phyloP scores from a whole-genome alignment of 2,888 invertebrate species.

The Cancer borealis region DNA sequence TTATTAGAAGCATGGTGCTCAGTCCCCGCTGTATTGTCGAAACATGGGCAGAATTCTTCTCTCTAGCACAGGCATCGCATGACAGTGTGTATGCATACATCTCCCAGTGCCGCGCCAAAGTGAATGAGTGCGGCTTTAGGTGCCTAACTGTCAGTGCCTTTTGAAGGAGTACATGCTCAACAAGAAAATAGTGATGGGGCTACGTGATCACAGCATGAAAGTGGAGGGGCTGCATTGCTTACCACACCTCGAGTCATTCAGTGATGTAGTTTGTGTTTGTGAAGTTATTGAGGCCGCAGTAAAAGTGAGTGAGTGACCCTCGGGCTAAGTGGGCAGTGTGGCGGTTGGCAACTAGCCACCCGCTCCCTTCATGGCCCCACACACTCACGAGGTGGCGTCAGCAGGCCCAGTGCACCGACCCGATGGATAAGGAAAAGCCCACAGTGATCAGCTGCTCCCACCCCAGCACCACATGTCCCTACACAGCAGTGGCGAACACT shows the following conservation, averaged over 20 bases:
- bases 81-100: too few species aligned
- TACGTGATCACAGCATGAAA: too few species aligned
- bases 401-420: not conserved
- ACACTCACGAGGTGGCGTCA: constrained; percentile 9
- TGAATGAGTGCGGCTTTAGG: too few species aligned
- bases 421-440: too few species aligned
- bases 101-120: too few species aligned
- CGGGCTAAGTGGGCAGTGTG: not conserved
- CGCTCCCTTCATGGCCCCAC: not conserved
- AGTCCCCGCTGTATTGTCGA: too few species aligned
- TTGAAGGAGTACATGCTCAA: constrained; percentile 20
- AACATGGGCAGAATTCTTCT: too few species aligned
- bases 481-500: not conserved
- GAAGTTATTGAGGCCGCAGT: constrained; percentile 23
- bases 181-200: constrained; percentile 37
- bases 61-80: too few species aligned
- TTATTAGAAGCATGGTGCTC: too few species aligned
- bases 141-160: too few species aligned
- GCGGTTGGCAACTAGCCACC: not conserved
- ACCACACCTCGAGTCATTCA: constrained; percentile 23
- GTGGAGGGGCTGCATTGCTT: constrained; percentile 43
- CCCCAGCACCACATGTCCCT: not conserved
- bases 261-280: constrained; percentile 28
- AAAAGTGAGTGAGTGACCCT: not conserved
- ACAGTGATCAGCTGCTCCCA: not conserved